Percentiles rank a stretch among this genome's conserved stretches.
phyloP scores from a whole-genome alignment of 1,140 invertebrate genomes.

The Schmidtea mediterranea region DNA sequence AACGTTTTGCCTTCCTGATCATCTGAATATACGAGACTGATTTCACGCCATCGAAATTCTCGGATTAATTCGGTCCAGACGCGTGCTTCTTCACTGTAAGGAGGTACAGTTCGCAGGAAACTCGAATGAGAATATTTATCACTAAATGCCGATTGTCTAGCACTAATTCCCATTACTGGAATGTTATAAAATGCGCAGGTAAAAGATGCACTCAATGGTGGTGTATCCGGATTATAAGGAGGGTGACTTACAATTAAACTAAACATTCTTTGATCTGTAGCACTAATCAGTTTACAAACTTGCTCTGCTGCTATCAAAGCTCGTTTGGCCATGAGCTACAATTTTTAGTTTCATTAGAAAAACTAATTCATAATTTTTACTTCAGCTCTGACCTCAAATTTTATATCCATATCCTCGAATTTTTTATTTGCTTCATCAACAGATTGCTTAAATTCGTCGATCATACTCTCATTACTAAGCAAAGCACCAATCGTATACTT shows the following conservation, averaged over 20 bases:
- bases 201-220: slow-evolving; percentile 44
- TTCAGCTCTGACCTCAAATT: too few relatives aligned
- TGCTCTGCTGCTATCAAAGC: background rate
- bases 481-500: too few relatives aligned
- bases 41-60: slow-evolving; percentile 71
- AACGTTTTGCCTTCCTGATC: slow-evolving; percentile 75
- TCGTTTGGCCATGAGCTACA: too few relatives aligned
- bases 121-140: slow-evolving; percentile 94
- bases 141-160: slow-evolving; percentile 78
- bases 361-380: too few relatives aligned
- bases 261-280: background rate
- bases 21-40: slow-evolving; percentile 79
- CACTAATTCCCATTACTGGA: slow-evolving; percentile 85
- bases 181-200: slow-evolving; percentile 93
- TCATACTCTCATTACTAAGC: too few relatives aligned
- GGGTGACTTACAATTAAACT: background rate
- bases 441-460: too few relatives aligned
- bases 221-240: background rate
- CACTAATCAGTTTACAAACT: background rate
- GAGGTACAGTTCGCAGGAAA: slow-evolving; percentile 75
- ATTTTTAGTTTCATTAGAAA: too few relatives aligned
- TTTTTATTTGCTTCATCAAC: too few relatives aligned
- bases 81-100: slow-evolving; percentile 82
- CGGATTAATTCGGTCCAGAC: slow-evolving; percentile 79
- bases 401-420: too few relatives aligned